Base-by-base conservation (phyloP, 2,113 vertebrate species). In the Eurypyga helias region DNA sequence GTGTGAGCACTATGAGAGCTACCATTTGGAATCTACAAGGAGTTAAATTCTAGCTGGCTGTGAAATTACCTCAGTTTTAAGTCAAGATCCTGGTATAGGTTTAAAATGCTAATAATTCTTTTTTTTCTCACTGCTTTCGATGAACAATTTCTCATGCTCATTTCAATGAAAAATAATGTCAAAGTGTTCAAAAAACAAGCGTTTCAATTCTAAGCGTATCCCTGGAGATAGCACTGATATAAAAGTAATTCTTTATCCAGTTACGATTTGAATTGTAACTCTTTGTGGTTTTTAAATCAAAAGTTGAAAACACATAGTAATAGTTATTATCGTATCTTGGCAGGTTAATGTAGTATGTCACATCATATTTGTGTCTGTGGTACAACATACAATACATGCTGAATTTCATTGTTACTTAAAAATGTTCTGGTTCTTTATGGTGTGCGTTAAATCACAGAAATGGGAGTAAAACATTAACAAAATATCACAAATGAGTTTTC, bases 161-260 rank as follows among this genome's bases (percentile, higher is more conserved):
- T 98, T 97, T 95, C 97, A 97, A 95, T 96, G 85, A 96, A 90
- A 81, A 96, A 91, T 96, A 97, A 96, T 95, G 90, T 97, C 96
- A 95, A 52, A 66, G n/a, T 96, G 82, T 97, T 96, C 89, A 97
- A 92, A 95, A 96, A 96, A 62, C 87, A 97, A 97, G 86, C 36
- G 28, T 97, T 97, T 96, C 96, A 94, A 96, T 98, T 96, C 83
- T 52, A 91, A 96, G 88, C 41, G 6, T 89, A 92, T 97, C 95
- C 33, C 92, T 12, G 12, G 91, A 97, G 96, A 94, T 83, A 72
- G 31, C 31, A 76, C 88, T 73, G 88, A 94, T 97, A 97, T 85
- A 94, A 97, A 97, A 97, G 65, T 55, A 93, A 96, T 98, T 97
- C 97, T 94, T 97, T 92, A 91, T 95, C 87, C 78, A 60, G 62